Base-by-base conservation (phyloP, 2,888 invertebrate genomes). In the Slavum lentiscoides region DNA sequence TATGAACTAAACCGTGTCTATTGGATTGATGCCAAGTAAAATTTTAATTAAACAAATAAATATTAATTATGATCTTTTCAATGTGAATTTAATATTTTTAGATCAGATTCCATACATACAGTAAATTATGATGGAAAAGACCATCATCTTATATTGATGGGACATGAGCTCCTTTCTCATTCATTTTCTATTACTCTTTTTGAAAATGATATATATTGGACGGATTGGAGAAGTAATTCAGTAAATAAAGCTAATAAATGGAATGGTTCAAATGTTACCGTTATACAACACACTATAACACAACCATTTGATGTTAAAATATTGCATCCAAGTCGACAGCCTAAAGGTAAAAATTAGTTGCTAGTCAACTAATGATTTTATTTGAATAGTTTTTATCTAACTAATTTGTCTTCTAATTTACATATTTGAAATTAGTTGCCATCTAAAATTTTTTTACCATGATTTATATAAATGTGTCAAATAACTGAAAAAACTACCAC, bases 281-380 rank as follows among this genome's bases (percentile, higher is more conserved):
- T 93, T 21, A 90, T 96, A 84, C 94, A 95, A 86, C 89, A 93
- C 83, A 93, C 94, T 17, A 89, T 93, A 83, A 92, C 94, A 4
- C 96, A 96, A 86, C 96, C 96, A 0, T 96, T 96, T 88, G 96
- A 96, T 86, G 91, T 97, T 83, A 93, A 95, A 87, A 91, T 95
- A 64, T 88, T 93, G 84, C 94, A 94, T 86, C 92, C 93, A 0
- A 91, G 91, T 84, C 88, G 93, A 19, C 94, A 94, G 85, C 93
- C 93, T 0, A 87, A 86, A 84, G 88, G 89, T 87, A 84, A 84
- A 82, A 69, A 69, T 49, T 15, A 64, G 4, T 39, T n/a, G 8
- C 8, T 55, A 58, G 43, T 73, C 11, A 23, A 43, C 19, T 23
- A 61, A 49, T 58, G 37, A n/a, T 58, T 64, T 64, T 23, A 23